Evolutionary conservation across 2,797 vertebrate genomes (phyloP), one percentile per base, ranked within the genome.

Genomic region (Periophthalmus magnuspinnatus): DNA sequence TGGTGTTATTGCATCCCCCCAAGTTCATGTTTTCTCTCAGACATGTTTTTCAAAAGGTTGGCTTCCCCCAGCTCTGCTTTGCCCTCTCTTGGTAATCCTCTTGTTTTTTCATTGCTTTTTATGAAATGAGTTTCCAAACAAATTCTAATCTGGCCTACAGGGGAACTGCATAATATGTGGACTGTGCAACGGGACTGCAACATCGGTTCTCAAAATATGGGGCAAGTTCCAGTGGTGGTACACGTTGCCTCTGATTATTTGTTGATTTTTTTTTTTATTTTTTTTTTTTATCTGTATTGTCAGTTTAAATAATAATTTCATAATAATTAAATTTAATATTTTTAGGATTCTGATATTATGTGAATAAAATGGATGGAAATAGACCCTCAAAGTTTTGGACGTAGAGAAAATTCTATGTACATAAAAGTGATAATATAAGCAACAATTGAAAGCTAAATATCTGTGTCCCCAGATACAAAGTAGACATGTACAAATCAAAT

Each of bases 41-140:
- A 63, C 16, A 4, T 33, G 10, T 57, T 64, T 61, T 56, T 69
- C 34, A 59, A 78, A 84, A 79, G 68, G 76, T 83, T 65, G 69
- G 69, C 65, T 65, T 22, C 75, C 68, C 74, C 13, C 70, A 71
- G 83, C 64, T 68, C 75, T 72, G 66, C 65, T 62, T 33, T 79
- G 38, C 47, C 73, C 67, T 66, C 65, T 64, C 34, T 36, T 62
- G 58, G 21, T 78, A 68, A 80, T 81, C 64, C 52, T 50, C 62
- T 75, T 77, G 22, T 77, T 69, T 71, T 72, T 55, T 75, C 60
- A 19, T 8, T 9, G 13, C 60, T 66, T 74, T 61, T 70, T 62
- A 59, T 75, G 28, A 77, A 68, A 80, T 75, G 0, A 67, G 69
- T 69, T 69, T 62, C 68, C 38, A 70, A 41, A 70, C 69, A 71